Conservation (phyloP, 2,113 vertebrate genomes). For the Labeo rohita region DNA sequence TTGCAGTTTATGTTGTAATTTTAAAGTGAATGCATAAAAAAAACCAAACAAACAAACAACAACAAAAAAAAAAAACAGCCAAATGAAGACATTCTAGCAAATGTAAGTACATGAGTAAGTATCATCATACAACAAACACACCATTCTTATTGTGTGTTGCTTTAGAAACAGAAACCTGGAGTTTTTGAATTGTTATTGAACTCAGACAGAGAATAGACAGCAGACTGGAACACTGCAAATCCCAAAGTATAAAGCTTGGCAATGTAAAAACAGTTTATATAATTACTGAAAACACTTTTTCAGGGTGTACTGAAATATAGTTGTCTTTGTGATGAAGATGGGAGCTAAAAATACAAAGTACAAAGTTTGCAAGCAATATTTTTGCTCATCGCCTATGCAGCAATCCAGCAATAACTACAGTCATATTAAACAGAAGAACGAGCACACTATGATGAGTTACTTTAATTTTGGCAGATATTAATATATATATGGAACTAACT, state of each 20-base stretch:
- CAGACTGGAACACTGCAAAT: neutral
- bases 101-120: neutral
- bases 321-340: neutral
- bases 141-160: too few relatives aligned
- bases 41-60: too few relatives aligned
- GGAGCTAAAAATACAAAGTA: neutral
- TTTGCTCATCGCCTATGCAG: neutral
- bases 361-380: neutral
- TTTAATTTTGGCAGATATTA: conserved; percentile 50
- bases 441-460: conserved; percentile 58
- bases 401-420: conserved; percentile 55
- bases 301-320: neutral
- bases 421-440: conserved; percentile 49
- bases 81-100: neutral
- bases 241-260: neutral
- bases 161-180: neutral
- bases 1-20: neutral
- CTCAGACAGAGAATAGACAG: neutral
- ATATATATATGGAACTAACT: conserved; percentile 11
- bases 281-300: neutral
- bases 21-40: neutral
- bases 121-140: neutral
- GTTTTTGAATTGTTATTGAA: neutral
- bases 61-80: too few relatives aligned
- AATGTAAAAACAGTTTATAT: neutral